Percentiles rank a stretch among this genome's conserved stretches.
These are phyloP conservation scores for Drosophila rellima DNA, from an alignment of 2,888 invertebrate species.

Conservation along the genomic window DNA sequence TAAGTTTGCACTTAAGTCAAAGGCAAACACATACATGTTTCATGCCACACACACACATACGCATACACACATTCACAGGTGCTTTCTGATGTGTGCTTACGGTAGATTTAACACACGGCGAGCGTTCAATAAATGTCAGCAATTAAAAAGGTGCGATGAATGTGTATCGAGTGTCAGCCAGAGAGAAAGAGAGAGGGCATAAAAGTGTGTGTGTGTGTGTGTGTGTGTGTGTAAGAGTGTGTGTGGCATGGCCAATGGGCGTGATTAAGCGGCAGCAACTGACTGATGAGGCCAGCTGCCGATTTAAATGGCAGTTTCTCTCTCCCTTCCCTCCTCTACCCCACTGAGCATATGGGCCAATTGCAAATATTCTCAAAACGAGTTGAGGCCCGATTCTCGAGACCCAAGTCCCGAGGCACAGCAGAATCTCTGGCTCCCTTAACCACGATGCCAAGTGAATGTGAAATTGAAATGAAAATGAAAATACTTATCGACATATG, in stretches of 20 bases:
- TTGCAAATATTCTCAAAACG: slow-evolving; percentile 27
- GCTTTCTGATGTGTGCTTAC: slow-evolving; percentile 49
- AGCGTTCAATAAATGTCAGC: slow-evolving; percentile 75
- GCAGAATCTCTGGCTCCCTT: background rate
- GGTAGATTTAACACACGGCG: slow-evolving; percentile 71
- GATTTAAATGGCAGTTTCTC: slow-evolving; percentile 25
- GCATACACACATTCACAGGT: slow-evolving; percentile 13
- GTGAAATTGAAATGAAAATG: slow-evolving; percentile 42
- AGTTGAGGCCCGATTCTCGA: background rate
- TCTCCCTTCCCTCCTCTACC: background rate
- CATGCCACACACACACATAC: background rate
- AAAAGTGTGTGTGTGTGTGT: background rate
- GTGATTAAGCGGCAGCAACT: slow-evolving; percentile 46
- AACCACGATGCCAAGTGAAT: slow-evolving; percentile 13
- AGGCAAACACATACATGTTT: slow-evolving; percentile 34
- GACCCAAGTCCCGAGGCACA: background rate
- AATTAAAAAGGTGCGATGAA: slow-evolving; percentile 75
- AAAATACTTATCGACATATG: slow-evolving; percentile 35
- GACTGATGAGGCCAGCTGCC: slow-evolving; percentile 35
- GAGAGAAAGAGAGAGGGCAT: background rate
- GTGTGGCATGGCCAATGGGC: slow-evolving; percentile 27
- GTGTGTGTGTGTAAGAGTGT: slow-evolving; percentile 1
- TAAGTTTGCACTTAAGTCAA: slow-evolving; percentile 78
- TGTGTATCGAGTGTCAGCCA: slow-evolving; percentile 60
- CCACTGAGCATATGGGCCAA: slow-evolving; percentile 17